Evolutionary conservation across 2,797 vertebrate species (phyloP), one percentile per base, ranked within the genome.

Genomic region (Tragopan temminckii): DNA sequence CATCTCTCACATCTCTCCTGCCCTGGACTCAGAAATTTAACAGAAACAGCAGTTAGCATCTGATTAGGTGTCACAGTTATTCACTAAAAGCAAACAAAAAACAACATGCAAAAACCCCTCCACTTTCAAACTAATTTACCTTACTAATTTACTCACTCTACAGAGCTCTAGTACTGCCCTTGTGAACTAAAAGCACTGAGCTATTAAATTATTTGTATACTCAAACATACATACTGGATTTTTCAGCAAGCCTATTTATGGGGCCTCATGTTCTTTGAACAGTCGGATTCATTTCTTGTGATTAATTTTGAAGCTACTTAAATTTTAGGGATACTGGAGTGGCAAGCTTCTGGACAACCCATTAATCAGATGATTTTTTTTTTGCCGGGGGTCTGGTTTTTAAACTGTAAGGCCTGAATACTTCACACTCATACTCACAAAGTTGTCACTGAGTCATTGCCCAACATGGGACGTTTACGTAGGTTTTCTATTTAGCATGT

Each of bases 391-490:
- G 55, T 75, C 43, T 76, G 31, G 52, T 48, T 93, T 96, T 92
- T 79, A 78, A 88, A 83, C 55, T 62, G 64, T 75, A 88, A 94
- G 76, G 87, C 72, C 91, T 89, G 84, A 90, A 91, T 71, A 71
- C 72, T 90, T 94, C 75, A 82, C 40, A 33, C 25, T 35, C 29
- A 16, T 62, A 19, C 36, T n/a, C 40, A 46, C 38, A 77, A 31
- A 40, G 19, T 15, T 79, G 79, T 24, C 66, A 72, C 35, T 68
- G 78, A 86, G 33, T 18, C 45, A 35, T 0, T 29, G 61, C 31
- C 75, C 63, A 80, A 38, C 14, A 46, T 0, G 4, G 58, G 62
- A 38, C 2, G 0, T 46, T 77, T 53, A 25, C 5, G 29, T 61
- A 52, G 59, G 36, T 21, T 74, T 13, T 33, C n/a, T 46, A 13